A percentile compares a stretch with the other conserved stretches of the same genome.
Evolutionary conservation across 2,113 vertebrate species (phyloP).

Genomic region (Rousettus leschenaultii): DNA sequence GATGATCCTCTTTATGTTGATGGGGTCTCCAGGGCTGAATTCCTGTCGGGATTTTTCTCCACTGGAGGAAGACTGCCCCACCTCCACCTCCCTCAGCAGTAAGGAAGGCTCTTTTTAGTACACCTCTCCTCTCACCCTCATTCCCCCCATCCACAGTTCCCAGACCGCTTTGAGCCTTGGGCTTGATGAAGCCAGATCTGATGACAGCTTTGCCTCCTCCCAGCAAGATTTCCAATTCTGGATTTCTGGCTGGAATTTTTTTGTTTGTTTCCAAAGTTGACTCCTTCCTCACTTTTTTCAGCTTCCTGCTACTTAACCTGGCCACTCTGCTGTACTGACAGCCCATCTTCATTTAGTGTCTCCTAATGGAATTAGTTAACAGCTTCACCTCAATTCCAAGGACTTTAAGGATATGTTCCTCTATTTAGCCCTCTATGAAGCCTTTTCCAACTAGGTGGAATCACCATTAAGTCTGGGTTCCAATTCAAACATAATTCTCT

Average conservation of each 20-base stretch:
- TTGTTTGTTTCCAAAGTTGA: neutral
- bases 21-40: neutral
- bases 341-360: neutral
- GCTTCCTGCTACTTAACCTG: neutral
- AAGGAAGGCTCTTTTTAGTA: neutral
- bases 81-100: neutral
- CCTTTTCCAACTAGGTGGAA: neutral
- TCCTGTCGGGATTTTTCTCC: neutral
- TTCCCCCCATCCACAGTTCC: accelerated
- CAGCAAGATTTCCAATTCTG: neutral
- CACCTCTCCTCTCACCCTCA: neutral
- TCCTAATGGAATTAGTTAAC: neutral
- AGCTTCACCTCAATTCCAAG: neutral
- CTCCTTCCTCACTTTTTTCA: neutral
- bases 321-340: too few relatives aligned
- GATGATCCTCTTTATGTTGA: slow-evolving; percentile 18
- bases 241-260: neutral
- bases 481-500: neutral
- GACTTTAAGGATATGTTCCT: neutral
- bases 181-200: neutral
- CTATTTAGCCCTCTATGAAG: neutral
- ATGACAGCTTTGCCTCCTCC: neutral
- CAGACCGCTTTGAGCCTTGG: neutral
- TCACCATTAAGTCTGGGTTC: neutral
- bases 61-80: neutral